Conservation (phyloP, 2,888 invertebrate species). For the Melinaea menophilus region DNA sequence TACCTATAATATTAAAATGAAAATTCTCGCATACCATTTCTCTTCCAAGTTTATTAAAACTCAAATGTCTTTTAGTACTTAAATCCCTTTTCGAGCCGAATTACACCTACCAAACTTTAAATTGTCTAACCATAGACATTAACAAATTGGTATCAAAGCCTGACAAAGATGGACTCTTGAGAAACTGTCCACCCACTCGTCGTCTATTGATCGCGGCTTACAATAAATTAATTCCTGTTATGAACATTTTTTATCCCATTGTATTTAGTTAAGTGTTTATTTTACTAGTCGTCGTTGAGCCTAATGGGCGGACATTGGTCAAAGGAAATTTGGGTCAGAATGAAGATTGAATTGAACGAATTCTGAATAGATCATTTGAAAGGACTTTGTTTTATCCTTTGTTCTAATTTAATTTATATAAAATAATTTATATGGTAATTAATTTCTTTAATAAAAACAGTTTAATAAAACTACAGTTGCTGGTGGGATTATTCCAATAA, state of each 20-base stretch:
- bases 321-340: conserved; percentile 50
- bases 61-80: conserved; percentile 22
- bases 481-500: not conserved
- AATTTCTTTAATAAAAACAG: too few relatives aligned
- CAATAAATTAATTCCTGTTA: conserved; percentile 77
- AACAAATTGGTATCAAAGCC: conserved; percentile 76
- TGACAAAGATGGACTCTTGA: conserved; percentile 77
- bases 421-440: too few relatives aligned
- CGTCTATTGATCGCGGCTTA: conserved; percentile 70
- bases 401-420: too few relatives aligned
- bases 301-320: conserved; percentile 73
- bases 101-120: conserved; percentile 72
- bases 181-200: conserved; percentile 76
- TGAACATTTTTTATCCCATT: conserved; percentile 73
- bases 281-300: conserved; percentile 58
- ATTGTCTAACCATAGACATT: conserved; percentile 71
- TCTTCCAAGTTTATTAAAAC: conserved; percentile 2
- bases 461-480: not conserved
- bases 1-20: not conserved
- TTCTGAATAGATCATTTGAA: conserved; percentile 29
- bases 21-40: too few relatives aligned
- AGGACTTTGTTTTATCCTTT: conserved; percentile 23
- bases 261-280: conserved; percentile 65
- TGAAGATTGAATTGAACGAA: conserved; percentile 34
- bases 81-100: conserved; percentile 26